These are phyloP conservation scores for Thalassarche chlororhynchos DNA, from an alignment of 2,113 vertebrate genomes.

Conservation along the genomic window DNA sequence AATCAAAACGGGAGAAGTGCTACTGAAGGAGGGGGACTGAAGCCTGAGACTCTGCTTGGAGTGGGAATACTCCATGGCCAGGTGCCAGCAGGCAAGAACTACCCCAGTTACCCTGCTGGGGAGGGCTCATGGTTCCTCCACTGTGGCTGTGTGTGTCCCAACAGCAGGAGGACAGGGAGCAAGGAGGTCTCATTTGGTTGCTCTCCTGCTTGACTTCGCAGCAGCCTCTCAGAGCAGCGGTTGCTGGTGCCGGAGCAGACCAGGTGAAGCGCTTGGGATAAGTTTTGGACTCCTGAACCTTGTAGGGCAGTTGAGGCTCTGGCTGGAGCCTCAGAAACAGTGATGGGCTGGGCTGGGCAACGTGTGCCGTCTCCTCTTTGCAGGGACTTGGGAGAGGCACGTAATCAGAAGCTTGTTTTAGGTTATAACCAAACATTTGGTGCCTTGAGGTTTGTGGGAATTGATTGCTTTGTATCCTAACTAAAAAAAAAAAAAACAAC, in stretches of 20 bases:
- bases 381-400: background rate
- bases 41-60: background rate
- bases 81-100: background rate
- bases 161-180: background rate
- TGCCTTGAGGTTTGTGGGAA: background rate
- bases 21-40: background rate
- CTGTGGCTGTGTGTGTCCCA: background rate
- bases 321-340: background rate
- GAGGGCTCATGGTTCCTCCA: rapidly evolving
- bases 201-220: background rate
- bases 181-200: background rate
- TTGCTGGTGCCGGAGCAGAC: background rate
- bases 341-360: background rate
- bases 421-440: background rate
- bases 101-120: no score
- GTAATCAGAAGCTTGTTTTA: background rate
- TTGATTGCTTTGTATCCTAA: background rate
- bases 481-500: background rate
- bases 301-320: background rate
- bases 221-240: background rate
- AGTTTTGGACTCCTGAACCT: background rate
- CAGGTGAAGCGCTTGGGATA: background rate
- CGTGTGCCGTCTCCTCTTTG: rapidly evolving
- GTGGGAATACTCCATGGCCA: background rate
- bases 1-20: background rate